Evolutionary conservation across 2,113 vertebrate genomes (phyloP), one percentile per base, ranked within the genome.

Genomic region (Notarius lentiginosus): DNA sequence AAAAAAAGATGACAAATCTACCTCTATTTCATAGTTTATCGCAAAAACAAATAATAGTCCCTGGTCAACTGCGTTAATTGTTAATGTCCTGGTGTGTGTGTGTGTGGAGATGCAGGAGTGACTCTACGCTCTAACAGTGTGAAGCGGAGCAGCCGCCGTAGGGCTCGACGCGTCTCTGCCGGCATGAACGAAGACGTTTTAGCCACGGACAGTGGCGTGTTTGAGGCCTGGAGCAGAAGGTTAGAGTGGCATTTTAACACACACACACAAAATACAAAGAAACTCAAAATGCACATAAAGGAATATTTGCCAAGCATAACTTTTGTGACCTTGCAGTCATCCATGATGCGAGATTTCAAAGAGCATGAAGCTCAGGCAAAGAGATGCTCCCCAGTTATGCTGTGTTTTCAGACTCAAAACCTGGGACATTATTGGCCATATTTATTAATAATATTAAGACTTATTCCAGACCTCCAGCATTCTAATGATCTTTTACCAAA

Each of bases 201-300:
- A 89, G 97, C 98, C 89, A 99, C 97, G 5, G 98, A 99, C 93
- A 99, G 98, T 53, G 98, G 98, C 0, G 98, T 99, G 55, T 99
- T 99, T 91, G 98, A 99, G 94, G 97, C 98, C 90, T 97, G 97
- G 94, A 96, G 95, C 92, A 96, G 96, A 94, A 99, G 97, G 98
- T 99, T 84, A 91, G 92, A 92, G 15, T 27, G 15, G 0, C 8
- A 84, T n/a, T 60, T 75, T 10, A 61, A 24, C 17, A 85, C 5
- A 85, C 60, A 63, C 15, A 20, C 24, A 85, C 55, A 84, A 20
- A 49, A 9, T 49, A 51, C 2, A 53, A 66, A 53, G 11, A n/a
- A 49, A 58, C 58, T 58, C 18, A 2, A 34, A 58, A 10, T 34
- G n/a, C 4, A 41, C 24, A 11, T 24, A 2, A n/a, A 60, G 56